These are phyloP conservation scores for Porites australiensis DNA, from an alignment of 64 coral and sea anemone genomes.

Conservation along the genomic window DNA sequence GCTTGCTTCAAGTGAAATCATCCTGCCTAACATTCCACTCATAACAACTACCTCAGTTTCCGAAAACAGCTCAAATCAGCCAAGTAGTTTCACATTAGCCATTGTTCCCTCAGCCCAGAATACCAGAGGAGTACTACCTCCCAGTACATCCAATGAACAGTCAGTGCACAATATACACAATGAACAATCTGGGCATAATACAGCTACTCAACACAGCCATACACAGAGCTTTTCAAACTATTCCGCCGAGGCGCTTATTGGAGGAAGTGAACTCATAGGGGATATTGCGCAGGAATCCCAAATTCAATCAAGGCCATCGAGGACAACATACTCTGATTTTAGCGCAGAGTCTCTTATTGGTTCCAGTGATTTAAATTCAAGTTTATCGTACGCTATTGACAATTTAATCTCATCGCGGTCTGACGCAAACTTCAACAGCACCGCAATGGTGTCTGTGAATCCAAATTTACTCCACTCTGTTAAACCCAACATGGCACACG, in stretches of 20 bases:
- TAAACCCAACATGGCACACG: slow-evolving; percentile 47
- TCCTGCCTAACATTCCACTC: slow-evolving; percentile 63
- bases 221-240: slow-evolving; percentile 87
- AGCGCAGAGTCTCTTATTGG: slow-evolving; percentile 90
- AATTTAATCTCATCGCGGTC: slow-evolving; percentile 86
- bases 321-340: slow-evolving; percentile 87
- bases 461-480: slow-evolving; percentile 86
- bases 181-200: slow-evolving; percentile 29
- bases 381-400: slow-evolving; percentile 92
- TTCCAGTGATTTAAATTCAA: slow-evolving; percentile 74
- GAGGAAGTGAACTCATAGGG: slow-evolving; percentile 70
- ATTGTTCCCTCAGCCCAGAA: not conserved
- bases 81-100: slow-evolving; percentile 27
- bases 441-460: slow-evolving; percentile 86
- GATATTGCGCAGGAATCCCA: slow-evolving; percentile 58
- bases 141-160: not conserved
- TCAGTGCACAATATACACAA: not conserved
- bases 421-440: slow-evolving; percentile 71
- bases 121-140: no score
- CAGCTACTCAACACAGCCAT: slow-evolving; percentile 16
- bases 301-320: slow-evolving; percentile 40
- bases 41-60: slow-evolving; percentile 37
- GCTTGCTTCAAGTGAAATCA: slow-evolving; percentile 53
- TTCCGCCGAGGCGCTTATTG: slow-evolving; percentile 89
- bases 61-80: not conserved